A percentile compares a stretch with the other conserved stretches of the same genome.
These are phyloP conservation scores for Phalanger gymnotis DNA, from an alignment of 2,797 vertebrate genomes.

Conservation along the genomic window DNA sequence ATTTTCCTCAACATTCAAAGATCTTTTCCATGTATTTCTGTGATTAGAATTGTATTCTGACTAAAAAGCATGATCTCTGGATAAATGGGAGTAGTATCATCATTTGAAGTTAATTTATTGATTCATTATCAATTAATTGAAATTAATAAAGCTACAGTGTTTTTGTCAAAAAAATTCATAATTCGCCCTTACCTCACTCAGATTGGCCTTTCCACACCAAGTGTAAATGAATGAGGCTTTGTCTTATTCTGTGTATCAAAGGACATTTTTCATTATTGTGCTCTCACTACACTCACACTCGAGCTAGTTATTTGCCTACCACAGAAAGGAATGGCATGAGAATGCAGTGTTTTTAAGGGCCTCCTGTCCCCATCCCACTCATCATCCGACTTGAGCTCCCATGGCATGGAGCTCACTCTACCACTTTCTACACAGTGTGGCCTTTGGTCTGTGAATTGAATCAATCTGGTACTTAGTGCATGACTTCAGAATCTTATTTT, in stretches of 20 bases:
- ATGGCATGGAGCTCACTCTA: neutral
- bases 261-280: slow-evolving; percentile 29
- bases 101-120: neutral
- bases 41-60: slow-evolving; percentile 18
- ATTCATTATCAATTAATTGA: neutral
- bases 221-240: slow-evolving; percentile 15
- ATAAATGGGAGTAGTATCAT: neutral
- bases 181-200: slow-evolving; percentile 25
- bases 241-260: slow-evolving; percentile 31
- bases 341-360: neutral
- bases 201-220: neutral
- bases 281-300: neutral
- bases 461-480: slow-evolving; percentile 59
- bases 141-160: neutral
- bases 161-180: slow-evolving; percentile 31
- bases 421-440: neutral
- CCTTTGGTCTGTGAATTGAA: slow-evolving; percentile 35
- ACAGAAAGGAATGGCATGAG: neutral
- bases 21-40: neutral
- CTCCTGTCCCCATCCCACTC: neutral
- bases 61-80: neutral
- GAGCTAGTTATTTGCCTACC: neutral
- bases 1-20: neutral
- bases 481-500: slow-evolving; percentile 43
- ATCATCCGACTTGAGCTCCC: neutral